Percentiles rank a stretch among this genome's conserved stretches.
These are phyloP conservation scores for Cyphomyrus discorhynchus DNA, from an alignment of 2,113 vertebrate genomes.

Conservation along the genomic window DNA sequence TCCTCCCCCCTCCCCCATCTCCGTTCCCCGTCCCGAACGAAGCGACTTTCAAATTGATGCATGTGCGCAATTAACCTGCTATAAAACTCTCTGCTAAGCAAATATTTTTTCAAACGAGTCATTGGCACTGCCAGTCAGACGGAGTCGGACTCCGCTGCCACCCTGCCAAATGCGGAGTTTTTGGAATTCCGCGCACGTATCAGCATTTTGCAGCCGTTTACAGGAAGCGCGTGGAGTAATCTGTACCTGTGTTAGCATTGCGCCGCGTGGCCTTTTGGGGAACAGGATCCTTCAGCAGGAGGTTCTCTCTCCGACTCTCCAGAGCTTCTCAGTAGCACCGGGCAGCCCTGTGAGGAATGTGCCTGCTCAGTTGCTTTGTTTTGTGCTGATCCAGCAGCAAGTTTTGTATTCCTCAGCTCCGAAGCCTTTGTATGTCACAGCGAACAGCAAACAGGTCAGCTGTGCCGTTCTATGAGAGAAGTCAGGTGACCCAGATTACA, in stretches of 20 bases:
- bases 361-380: constrained; percentile 22
- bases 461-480: background rate
- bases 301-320: background rate
- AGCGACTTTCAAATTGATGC: background rate
- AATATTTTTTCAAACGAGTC: background rate
- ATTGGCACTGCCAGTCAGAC: background rate
- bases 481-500: background rate
- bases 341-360: constrained; percentile 25
- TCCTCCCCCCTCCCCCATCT: background rate
- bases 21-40: background rate
- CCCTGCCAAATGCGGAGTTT: background rate
- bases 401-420: constrained; percentile 18
- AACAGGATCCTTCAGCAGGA: background rate
- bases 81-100: background rate
- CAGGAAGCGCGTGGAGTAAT: background rate
- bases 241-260: background rate
- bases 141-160: background rate
- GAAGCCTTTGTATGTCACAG: constrained; percentile 13
- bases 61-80: background rate
- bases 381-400: constrained; percentile 33
- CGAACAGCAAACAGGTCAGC: background rate
- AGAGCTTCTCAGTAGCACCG: background rate
- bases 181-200: background rate
- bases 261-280: background rate
- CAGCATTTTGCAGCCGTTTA: background rate